phyloP scores from a whole-genome alignment of 2,113 vertebrate species.

The Carassius carassius region DNA sequence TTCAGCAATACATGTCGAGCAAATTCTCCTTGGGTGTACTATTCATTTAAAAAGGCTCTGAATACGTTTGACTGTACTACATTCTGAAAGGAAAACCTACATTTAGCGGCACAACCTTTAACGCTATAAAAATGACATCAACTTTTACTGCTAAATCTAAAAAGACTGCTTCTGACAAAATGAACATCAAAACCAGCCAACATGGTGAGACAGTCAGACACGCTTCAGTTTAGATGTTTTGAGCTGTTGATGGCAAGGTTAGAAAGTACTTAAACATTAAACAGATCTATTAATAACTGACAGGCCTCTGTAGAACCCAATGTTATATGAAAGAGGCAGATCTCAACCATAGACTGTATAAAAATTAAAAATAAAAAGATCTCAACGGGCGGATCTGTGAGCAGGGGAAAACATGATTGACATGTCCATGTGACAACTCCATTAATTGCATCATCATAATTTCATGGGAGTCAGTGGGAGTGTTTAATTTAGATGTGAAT shows the following conservation, averaged over 20 bases:
- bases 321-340: too few species aligned
- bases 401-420: not conserved
- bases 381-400: not conserved
- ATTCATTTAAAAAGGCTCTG: too few species aligned
- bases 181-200: not conserved
- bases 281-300: slow-evolving; percentile 11
- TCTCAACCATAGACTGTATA: not conserved
- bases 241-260: not conserved
- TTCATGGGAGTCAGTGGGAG: not conserved
- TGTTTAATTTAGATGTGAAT: slow-evolving; percentile 18
- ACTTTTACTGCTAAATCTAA: too few species aligned
- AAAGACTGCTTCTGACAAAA: not conserved
- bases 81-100: too few species aligned
- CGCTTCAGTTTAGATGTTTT: not conserved
- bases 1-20: too few species aligned
- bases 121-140: too few species aligned
- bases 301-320: not conserved
- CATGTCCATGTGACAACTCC: slow-evolving; percentile 6
- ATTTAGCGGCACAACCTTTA: too few species aligned
- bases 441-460: slow-evolving; percentile 3
- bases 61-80: too few species aligned
- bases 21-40: too few species aligned
- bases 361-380: not conserved
- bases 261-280: not conserved
- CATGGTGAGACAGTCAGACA: not conserved